These are phyloP conservation scores for Macrophya annulata DNA, from an alignment of 2,888 invertebrate genomes.

Conservation along the genomic window DNA sequence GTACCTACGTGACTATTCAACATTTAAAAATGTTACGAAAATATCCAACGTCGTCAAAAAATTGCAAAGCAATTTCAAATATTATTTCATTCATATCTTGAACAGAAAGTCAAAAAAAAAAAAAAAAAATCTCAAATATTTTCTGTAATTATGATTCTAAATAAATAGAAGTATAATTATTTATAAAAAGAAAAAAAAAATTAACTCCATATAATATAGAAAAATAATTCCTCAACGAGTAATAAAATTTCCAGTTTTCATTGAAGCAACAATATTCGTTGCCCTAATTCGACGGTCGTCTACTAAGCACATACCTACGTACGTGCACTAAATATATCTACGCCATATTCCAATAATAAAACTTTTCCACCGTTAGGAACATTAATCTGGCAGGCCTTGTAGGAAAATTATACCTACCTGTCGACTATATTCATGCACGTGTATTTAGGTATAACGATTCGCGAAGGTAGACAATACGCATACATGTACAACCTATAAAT, in stretches of 20 bases:
- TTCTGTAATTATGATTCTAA: too few species aligned
- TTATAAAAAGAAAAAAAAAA: too few species aligned
- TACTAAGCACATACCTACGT: too few species aligned
- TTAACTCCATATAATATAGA: too few species aligned
- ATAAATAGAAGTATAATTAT: too few species aligned
- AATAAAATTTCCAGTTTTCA: background rate
- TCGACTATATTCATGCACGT: background rate
- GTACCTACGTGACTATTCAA: background rate
- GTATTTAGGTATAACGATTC: background rate
- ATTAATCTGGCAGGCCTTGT: constrained; percentile 67
- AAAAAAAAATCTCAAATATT: too few species aligned
- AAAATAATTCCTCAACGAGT: too few species aligned
- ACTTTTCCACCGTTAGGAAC: constrained; percentile 59
- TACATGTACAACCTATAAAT: background rate
- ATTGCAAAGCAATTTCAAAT: background rate
- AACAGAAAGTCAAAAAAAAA: too few species aligned
- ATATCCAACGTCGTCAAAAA: background rate
- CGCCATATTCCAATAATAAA: constrained; percentile 67
- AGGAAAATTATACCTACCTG: constrained; percentile 59
- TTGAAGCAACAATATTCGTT: background rate
- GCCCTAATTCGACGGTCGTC: background rate
- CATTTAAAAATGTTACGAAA: background rate
- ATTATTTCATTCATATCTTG: background rate
- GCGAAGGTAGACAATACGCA: background rate
- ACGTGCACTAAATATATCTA: constrained; percentile 12